phyloP scores from a whole-genome alignment of 2,797 vertebrate species.

The Arvicola amphibius region DNA sequence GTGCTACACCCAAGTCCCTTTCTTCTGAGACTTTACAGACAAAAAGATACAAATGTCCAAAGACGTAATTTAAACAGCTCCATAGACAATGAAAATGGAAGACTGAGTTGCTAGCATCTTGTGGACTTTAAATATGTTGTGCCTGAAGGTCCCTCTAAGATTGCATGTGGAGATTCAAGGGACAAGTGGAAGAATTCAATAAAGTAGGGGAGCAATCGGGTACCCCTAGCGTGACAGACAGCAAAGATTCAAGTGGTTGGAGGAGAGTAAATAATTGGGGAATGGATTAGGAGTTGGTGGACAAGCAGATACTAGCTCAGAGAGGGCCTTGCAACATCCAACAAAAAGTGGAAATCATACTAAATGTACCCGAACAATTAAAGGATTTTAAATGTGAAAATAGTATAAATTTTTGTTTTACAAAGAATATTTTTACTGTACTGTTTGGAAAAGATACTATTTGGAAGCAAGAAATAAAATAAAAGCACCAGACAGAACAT shows the following conservation, averaged over 20 bases:
- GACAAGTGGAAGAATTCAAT: background rate
- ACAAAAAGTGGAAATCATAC: too few species aligned
- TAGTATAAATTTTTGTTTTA: background rate
- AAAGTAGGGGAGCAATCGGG: too few species aligned
- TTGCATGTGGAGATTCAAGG: background rate
- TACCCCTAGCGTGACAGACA: background rate
- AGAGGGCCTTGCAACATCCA: background rate
- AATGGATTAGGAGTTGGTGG: background rate
- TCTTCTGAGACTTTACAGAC: background rate
- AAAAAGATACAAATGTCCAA: background rate
- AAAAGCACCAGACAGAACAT: background rate
- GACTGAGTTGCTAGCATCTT: too few species aligned
- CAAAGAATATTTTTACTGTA: background rate
- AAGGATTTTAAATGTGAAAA: background rate
- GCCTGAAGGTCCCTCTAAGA: background rate
- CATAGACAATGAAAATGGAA: background rate
- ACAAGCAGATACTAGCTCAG: background rate
- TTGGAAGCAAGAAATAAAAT: background rate
- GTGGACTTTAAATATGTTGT: background rate
- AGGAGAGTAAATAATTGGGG: background rate
- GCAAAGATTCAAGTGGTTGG: background rate
- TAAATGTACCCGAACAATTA: background rate
- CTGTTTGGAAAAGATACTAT: background rate
- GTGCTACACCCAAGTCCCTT: background rate
- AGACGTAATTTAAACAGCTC: background rate